Conservation (phyloP, 2,113 vertebrate genomes). For the Tyto alba region DNA sequence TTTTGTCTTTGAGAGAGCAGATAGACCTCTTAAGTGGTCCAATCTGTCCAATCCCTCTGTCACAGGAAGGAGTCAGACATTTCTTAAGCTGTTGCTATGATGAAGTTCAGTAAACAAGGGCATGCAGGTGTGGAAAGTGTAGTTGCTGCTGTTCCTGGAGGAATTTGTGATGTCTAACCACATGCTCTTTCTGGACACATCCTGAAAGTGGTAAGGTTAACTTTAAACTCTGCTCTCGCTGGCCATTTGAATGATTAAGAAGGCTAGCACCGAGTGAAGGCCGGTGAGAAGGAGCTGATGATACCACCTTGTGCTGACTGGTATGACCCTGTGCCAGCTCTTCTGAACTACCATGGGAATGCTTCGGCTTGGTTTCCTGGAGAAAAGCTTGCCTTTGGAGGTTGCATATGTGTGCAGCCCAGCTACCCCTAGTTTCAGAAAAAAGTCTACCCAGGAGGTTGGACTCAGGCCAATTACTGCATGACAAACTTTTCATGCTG, state of each 20-base stretch:
- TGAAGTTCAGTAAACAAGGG: neutral
- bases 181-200: rapidly evolving
- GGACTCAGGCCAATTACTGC: neutral
- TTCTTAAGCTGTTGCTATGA: neutral
- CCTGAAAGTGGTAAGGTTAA: neutral
- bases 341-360: neutral
- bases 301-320: neutral
- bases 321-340: neutral
- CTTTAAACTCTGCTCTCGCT: neutral
- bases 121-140: neutral
- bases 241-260: neutral
- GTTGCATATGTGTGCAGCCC: neutral
- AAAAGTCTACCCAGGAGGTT: neutral
- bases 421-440: neutral
- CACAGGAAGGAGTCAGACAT: neutral
- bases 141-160: neutral
- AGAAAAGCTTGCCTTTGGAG: neutral
- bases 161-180: neutral
- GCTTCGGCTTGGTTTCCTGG: neutral
- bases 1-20: neutral
- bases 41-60: neutral
- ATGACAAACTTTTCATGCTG: neutral
- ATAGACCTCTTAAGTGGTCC: neutral
- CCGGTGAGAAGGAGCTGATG: neutral
- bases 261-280: neutral